These are phyloP conservation scores for Hypercompe scribonia DNA, from an alignment of 2,888 invertebrate species.

Conservation along the genomic window DNA sequence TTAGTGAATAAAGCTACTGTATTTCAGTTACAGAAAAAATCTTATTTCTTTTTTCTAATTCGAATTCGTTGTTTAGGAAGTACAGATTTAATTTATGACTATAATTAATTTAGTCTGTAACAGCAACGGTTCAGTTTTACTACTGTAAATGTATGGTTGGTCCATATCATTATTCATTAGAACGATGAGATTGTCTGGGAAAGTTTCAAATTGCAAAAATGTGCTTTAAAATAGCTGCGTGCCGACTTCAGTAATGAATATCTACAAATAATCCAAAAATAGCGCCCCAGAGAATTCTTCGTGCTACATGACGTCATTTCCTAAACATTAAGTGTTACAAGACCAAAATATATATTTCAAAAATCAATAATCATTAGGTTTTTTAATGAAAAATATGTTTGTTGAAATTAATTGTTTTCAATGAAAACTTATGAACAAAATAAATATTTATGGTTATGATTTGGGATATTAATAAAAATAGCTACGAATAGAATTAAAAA, in stretches of 20 bases:
- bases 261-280: slow-evolving; percentile 81
- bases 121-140: not conserved
- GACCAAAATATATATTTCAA: slow-evolving; percentile 25
- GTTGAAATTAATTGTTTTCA: slow-evolving; percentile 11
- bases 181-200: slow-evolving; percentile 59
- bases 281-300: slow-evolving; percentile 71
- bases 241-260: slow-evolving; percentile 71
- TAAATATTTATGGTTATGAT: not conserved
- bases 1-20: not conserved
- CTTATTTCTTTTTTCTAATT: not conserved
- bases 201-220: slow-evolving; percentile 85
- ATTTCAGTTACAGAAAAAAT: not conserved
- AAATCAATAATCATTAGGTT: slow-evolving; percentile 39
- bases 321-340: slow-evolving; percentile 65
- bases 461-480: not conserved
- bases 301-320: slow-evolving; percentile 70
- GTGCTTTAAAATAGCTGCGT: slow-evolving; percentile 81
- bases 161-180: not conserved
- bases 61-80: not conserved
- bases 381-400: slow-evolving; percentile 21
- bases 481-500: slow-evolving; percentile 16
- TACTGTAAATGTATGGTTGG: not conserved
- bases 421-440: slow-evolving; percentile 17
- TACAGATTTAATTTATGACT: not conserved
- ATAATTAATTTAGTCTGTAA: not conserved